Percentiles rank a stretch among this genome's conserved stretches.
These are phyloP conservation scores for Amazona guildingii DNA, from an alignment of 2,113 vertebrate species.

Conservation along the genomic window DNA sequence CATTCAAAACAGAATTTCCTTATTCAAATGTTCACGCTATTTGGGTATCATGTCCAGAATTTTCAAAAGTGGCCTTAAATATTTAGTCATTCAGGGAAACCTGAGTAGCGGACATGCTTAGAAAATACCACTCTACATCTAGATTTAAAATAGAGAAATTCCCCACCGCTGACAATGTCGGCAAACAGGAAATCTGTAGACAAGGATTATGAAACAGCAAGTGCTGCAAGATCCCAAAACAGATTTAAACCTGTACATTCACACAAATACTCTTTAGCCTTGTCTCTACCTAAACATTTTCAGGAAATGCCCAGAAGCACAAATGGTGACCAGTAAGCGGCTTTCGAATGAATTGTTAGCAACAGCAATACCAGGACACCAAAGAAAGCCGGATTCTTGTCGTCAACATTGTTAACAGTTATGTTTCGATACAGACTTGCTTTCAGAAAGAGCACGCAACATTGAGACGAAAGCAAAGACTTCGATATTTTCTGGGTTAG, in stretches of 20 bases:
- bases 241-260: not conserved
- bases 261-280: not conserved
- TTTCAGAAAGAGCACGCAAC: not conserved
- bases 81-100: not conserved
- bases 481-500: not conserved
- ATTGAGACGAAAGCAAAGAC: fast-evolving
- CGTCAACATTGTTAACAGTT: not conserved
- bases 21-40: not conserved
- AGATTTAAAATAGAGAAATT: not conserved
- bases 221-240: not conserved
- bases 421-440: not conserved
- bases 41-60: not conserved
- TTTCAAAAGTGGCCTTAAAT: not conserved
- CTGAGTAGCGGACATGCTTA: not conserved
- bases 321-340: not conserved
- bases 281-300: not conserved
- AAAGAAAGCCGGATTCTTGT: not conserved
- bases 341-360: not conserved
- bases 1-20: not conserved
- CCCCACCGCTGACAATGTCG: not conserved
- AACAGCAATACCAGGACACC: not conserved
- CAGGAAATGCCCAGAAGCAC: not conserved
- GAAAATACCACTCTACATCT: not conserved
- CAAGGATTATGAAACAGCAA: constrained; percentile 35
- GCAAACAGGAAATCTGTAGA: constrained; percentile 40